Conservation (phyloP, 2,888 invertebrate genomes). For the Drosophila trichaetosa region DNA sequence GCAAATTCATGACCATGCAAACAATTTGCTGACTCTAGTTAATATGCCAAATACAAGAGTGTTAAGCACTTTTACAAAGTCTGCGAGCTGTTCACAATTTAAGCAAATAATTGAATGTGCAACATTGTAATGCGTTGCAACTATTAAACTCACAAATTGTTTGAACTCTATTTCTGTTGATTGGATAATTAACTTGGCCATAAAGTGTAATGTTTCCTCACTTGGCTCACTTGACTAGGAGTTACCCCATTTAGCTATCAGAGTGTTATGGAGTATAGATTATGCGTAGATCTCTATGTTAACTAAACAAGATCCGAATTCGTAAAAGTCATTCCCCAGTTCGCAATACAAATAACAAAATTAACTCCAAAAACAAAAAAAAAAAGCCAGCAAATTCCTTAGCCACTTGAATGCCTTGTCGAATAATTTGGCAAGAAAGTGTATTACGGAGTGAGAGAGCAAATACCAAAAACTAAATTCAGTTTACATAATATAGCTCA, state of each 20-base stretch:
- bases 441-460: constrained; percentile 26
- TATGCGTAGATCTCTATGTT: background rate
- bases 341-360: constrained; percentile 8
- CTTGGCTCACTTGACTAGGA: background rate
- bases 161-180: constrained; percentile 5
- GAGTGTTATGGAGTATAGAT: background rate
- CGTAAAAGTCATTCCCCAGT: background rate
- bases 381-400: constrained; percentile 37
- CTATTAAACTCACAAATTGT: constrained; percentile 5
- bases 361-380: background rate
- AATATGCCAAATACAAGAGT: constrained; percentile 11
- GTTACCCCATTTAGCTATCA: background rate
- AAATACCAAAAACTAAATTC: constrained; percentile 74
- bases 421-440: constrained; percentile 60
- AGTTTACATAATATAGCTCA: constrained; percentile 78
- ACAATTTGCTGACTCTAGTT: constrained; percentile 9
- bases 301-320: background rate
- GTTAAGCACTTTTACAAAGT: constrained; percentile 18
- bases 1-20: constrained; percentile 30
- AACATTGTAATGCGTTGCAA: constrained; percentile 23
- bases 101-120: constrained; percentile 39
- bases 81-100: constrained; percentile 4
- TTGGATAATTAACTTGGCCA: background rate
- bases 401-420: constrained; percentile 48
- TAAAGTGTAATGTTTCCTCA: background rate